Evolutionary conservation across 2,113 vertebrate genomes (phyloP).

Genomic region (Struthio camelus): DNA sequence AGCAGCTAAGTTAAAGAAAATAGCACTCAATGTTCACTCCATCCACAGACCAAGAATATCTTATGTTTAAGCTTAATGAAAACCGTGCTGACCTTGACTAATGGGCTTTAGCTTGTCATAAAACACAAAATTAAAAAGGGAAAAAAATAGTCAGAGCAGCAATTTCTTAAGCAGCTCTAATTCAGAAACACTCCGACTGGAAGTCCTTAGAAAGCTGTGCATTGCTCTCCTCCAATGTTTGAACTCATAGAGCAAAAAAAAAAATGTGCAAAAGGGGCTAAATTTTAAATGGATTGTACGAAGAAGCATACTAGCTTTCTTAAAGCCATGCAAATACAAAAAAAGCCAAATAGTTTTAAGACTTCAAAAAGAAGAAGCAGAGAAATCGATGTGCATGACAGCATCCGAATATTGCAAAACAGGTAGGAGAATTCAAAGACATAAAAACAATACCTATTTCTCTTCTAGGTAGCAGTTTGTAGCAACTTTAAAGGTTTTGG

Average conservation of each 20-base stretch:
- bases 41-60: not conserved
- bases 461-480: not conserved
- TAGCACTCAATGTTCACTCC: not conserved
- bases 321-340: not conserved
- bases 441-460: not conserved
- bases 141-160: not conserved
- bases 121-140: not conserved
- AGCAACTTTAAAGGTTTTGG: not conserved
- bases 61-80: not conserved
- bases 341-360: not conserved
- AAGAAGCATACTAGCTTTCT: not conserved
- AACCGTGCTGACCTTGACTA: not conserved
- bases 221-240: not conserved
- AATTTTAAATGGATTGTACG: not conserved
- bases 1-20: not conserved
- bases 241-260: not conserved
- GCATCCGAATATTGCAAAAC: not conserved
- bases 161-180: not conserved
- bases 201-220: not conserved
- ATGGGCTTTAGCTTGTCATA: not conserved
- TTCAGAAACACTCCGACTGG: not conserved
- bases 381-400: not conserved
- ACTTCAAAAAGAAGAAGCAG: not conserved
- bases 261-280: not conserved
- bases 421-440: not conserved